A percentile compares a stretch with the other conserved stretches of the same genome.
Evolutionary conservation across 2,888 invertebrate genomes (phyloP).

Genomic region (Eustalomyia histrio): DNA sequence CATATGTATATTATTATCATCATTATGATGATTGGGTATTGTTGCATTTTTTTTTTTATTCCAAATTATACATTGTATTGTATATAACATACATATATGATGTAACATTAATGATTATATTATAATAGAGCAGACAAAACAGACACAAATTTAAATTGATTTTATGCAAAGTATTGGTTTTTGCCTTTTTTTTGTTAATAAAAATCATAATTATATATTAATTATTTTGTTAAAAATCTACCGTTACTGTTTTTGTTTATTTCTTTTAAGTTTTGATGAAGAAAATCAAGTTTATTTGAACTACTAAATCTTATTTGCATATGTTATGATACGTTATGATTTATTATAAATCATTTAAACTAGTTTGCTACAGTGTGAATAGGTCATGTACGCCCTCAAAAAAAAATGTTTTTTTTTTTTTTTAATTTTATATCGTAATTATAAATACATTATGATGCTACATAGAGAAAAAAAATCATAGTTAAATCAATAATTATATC

Average conservation of each 20-base stretch:
- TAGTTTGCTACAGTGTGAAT: background rate
- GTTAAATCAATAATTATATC: no score
- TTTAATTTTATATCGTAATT: background rate
- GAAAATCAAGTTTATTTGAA: slow-evolving; percentile 34
- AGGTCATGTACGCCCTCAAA: slow-evolving; percentile 4
- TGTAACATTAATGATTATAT: slow-evolving; percentile 38
- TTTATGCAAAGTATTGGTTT: slow-evolving; percentile 34
- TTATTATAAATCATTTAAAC: background rate
- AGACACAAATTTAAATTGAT: slow-evolving; percentile 28
- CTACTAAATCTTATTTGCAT: background rate
- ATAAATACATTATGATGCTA: background rate
- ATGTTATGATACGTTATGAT: background rate
- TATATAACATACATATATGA: no score
- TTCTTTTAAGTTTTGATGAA: slow-evolving; percentile 19
- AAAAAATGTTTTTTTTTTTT: no score
- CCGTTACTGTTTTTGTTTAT: slow-evolving; percentile 35
- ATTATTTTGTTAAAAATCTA: slow-evolving; percentile 38
- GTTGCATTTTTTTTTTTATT: no score
- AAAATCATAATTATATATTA: slow-evolving; percentile 41
- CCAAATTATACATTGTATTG: no score
- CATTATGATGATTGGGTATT: slow-evolving; percentile 11
- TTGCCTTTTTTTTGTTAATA: slow-evolving; percentile 20
- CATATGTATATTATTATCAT: background rate
- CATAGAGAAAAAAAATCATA: background rate
- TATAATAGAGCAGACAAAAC: slow-evolving; percentile 18